Base-by-base conservation (phyloP, 2,113 vertebrate species). In the Gorsachius goisagi region DNA sequence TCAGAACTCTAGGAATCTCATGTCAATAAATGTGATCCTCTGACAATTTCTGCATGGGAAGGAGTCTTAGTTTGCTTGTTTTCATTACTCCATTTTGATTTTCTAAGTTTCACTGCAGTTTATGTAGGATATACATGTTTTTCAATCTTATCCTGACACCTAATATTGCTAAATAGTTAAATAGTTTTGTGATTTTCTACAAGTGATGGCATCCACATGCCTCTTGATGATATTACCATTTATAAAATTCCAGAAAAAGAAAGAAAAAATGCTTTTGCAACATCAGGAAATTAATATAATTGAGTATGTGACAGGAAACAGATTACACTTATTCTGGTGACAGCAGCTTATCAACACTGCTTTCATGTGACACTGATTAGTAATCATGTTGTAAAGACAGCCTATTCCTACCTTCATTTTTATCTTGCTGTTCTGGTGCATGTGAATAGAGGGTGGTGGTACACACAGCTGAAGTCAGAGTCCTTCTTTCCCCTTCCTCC, bases 321-420 rank as follows among this genome's bases (percentile, higher is more conserved):
- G 79, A 75, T 95, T 90, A 84, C 52, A 39, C 7, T 93, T 88
- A 23, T 26, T 88, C 44, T 93, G 63, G 76, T 90, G 66, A 85
- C 83, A 87, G 90, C 66, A 89, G 27, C 56, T 92, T 89, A 93
- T 81, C 76, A 92, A 84, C 69, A 86, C 30, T 3, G 2, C 79
- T 88, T 93, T 77, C 83, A 88, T 28, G 4, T 77, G 93, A 80
- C 56, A 82, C 35, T 16, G 27, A 85, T 91, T 81, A 78, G 82
- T 86, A 89, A 92, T 92, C 84, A 63, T 52, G 45, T 75, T 82
- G 88, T 94, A 90, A 81, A 92, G 83, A 84, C 60, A 89, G 24
- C 22, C 69, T 72, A 53, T 89, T 81, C 76, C 88, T 94, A 69
- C 92, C 81, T 87, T 87, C 39, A 19, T 78, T 88, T 94, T 78